Evolutionary conservation across 23 tunicate species (phyloP).

Genomic region (Ascidia mentula): DNA sequence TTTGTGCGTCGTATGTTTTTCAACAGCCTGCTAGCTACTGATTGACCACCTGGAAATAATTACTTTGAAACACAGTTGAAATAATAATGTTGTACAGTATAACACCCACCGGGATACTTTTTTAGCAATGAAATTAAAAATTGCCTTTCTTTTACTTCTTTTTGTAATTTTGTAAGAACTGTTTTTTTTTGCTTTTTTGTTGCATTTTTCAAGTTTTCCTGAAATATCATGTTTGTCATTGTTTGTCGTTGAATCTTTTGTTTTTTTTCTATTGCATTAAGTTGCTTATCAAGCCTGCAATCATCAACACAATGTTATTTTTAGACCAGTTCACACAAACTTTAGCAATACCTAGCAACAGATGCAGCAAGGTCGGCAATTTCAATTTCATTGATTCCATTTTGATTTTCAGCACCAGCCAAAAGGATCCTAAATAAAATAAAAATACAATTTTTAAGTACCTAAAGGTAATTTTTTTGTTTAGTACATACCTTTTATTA

Average conservation of each 20-base stretch:
- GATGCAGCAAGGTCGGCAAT: not conserved
- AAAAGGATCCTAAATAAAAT: not conserved
- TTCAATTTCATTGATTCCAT: not conserved
- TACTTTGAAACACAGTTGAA: not conserved
- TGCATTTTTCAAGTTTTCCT: not conserved
- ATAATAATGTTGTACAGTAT: not conserved
- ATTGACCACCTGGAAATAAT: not conserved
- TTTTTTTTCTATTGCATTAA: not conserved
- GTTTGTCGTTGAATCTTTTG: not conserved
- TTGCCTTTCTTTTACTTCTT: not conserved
- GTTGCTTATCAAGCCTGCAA: not conserved
- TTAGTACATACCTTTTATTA: no score
- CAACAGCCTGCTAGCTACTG: not conserved
- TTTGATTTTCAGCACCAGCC: not conserved
- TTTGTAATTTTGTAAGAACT: not conserved
- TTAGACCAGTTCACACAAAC: not conserved
- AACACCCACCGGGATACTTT: not conserved
- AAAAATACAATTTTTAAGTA: not conserved
- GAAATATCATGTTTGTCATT: not conserved
- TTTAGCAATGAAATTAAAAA: not conserved
- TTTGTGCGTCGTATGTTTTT: not conserved
- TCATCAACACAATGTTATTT: not conserved
- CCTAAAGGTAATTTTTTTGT: no score
- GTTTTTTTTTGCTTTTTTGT: not conserved
- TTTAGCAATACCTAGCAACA: not conserved